These are phyloP conservation scores for Pararge aegeria DNA, from an alignment of 1,140 invertebrate genomes.

Conservation along the genomic window DNA sequence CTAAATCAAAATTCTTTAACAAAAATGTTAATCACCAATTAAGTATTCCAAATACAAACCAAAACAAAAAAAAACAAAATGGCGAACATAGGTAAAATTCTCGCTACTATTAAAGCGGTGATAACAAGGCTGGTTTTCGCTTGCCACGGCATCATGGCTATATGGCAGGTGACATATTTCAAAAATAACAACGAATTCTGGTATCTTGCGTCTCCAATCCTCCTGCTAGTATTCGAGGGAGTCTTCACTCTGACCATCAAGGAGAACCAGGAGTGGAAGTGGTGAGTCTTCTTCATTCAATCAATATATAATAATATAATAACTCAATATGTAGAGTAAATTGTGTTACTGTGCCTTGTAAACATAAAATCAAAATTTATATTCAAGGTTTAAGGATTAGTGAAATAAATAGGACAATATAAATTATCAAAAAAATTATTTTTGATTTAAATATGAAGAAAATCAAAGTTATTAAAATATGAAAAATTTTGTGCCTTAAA, in stretches of 20 bases:
- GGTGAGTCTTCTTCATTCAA: slow-evolving; percentile 79
- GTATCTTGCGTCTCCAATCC: slow-evolving; percentile 87
- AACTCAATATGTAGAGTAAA: too few relatives aligned
- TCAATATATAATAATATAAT: too few relatives aligned
- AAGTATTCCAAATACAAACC: background rate
- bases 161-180: slow-evolving; percentile 89
- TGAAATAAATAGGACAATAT: too few relatives aligned
- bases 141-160: slow-evolving; percentile 88
- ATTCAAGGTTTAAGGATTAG: too few relatives aligned
- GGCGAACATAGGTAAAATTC: slow-evolving; percentile 84
- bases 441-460: background rate
- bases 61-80: slow-evolving; percentile 39
- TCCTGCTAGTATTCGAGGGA: slow-evolving; percentile 89
- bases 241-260: slow-evolving; percentile 92
- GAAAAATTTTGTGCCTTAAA: background rate
- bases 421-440: background rate
- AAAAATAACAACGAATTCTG: slow-evolving; percentile 87
- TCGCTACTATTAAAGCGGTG: slow-evolving; percentile 90
- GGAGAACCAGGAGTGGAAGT: slow-evolving; percentile 92
- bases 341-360: too few relatives aligned
- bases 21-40: background rate
- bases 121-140: slow-evolving; percentile 89
- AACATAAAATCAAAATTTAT: too few relatives aligned
- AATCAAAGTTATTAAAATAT: background rate
- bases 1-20: too few relatives aligned